A percentile compares a stretch with the other conserved stretches of the same genome.
Conservation (phyloP, 2,113 vertebrate genomes). For the Labrus mixtus region DNA sequence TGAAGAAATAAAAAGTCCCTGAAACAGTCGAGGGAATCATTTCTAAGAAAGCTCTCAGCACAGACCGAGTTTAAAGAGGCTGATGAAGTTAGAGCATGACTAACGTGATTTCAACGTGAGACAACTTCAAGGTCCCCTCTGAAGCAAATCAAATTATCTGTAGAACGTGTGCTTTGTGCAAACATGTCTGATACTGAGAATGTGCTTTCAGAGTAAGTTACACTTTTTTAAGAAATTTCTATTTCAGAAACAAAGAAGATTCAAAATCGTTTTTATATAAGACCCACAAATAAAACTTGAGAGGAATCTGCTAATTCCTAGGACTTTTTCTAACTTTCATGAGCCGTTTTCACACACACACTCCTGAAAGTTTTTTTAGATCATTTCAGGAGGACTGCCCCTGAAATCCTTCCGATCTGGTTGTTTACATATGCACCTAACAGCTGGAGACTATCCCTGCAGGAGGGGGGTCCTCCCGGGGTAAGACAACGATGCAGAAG, state of each 20-base stretch:
- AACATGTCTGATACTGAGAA: conserved; percentile 38
- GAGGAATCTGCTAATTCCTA: no score
- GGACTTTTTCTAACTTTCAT: no score
- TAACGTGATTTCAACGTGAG: conserved; percentile 20
- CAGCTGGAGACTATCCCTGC: no score
- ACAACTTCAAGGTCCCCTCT: conserved; percentile 46
- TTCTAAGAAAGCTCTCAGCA: background rate
- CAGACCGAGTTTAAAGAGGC: background rate
- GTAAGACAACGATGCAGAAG: no score
- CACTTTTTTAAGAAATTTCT: background rate
- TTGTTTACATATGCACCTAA: no score
- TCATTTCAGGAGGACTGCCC: no score
- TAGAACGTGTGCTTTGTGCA: conserved; percentile 25
- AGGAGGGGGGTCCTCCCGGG: no score
- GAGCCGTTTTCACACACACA: no score
- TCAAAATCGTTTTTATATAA: background rate
- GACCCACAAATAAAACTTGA: background rate
- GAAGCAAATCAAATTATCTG: conserved; percentile 48
- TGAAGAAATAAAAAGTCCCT: background rate
- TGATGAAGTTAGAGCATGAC: conserved; percentile 5
- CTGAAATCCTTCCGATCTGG: no score
- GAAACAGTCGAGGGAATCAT: background rate
- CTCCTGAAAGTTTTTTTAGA: no score
- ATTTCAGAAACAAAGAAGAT: background rate
- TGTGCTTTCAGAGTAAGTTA: background rate